phyloP scores from a whole-genome alignment of 1,140 invertebrate species.

The Drosophila sp. region DNA sequence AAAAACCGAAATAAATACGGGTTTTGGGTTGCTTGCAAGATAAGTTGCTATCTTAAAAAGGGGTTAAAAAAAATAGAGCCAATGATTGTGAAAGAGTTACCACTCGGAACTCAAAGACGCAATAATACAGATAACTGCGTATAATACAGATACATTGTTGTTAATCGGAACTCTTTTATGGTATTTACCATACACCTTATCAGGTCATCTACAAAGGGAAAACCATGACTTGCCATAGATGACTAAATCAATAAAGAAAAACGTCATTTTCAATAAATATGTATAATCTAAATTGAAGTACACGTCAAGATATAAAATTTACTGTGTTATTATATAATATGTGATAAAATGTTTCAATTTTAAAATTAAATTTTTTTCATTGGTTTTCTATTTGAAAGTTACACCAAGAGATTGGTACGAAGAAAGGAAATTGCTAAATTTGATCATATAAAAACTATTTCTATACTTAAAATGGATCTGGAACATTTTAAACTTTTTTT shows the following conservation, averaged over 20 bases:
- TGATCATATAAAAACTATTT: no score
- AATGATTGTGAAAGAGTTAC: constrained; percentile 7
- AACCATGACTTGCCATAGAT: neutral
- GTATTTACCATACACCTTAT: constrained; percentile 1
- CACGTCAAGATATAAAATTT: neutral
- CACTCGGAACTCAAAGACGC: constrained; percentile 11
- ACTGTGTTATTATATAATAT: no score
- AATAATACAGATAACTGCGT: neutral
- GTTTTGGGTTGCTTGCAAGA: constrained; percentile 5
- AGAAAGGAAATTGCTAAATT: no score
- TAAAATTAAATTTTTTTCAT: no score
- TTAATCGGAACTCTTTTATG: neutral
- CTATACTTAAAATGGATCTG: no score
- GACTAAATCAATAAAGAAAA: neutral
- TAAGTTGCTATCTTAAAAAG: constrained; percentile 1
- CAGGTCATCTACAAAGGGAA: neutral
- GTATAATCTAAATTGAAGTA: neutral
- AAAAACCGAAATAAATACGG: constrained; percentile 11
- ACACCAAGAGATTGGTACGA: no score
- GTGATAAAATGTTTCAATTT: no score
- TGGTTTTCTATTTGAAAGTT: no score
- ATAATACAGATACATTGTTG: neutral
- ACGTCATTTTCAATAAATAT: neutral
- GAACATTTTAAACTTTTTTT: no score
- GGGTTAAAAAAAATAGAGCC: neutral